These are phyloP conservation scores for Zalophus californianus DNA, from an alignment of 2,797 vertebrate species.

Conservation along the genomic window DNA sequence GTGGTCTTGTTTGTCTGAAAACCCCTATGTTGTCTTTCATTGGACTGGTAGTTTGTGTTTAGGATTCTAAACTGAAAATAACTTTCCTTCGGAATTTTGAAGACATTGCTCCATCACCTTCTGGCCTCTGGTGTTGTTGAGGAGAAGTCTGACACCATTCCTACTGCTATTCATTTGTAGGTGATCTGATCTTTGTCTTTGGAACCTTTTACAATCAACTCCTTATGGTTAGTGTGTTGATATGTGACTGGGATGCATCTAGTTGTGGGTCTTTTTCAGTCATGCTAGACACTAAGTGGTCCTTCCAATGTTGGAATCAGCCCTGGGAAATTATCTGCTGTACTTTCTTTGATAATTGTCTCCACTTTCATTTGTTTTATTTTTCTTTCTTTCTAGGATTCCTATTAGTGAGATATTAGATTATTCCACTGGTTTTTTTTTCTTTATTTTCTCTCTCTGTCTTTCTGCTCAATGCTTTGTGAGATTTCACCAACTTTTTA, in stretches of 20 bases:
- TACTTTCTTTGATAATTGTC: constrained; percentile 18
- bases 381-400: constrained; percentile 1
- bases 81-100: background rate
- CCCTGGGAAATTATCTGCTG: background rate
- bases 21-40: background rate
- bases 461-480: background rate
- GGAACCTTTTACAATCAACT: background rate
- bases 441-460: constrained; percentile 2
- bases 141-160: constrained; percentile 4
- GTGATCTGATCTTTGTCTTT: background rate
- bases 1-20: background rate
- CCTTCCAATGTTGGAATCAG: background rate
- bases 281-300: background rate
- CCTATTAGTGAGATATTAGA: background rate
- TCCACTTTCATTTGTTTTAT: background rate
- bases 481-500: constrained; percentile 46
- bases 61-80: background rate
- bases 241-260: background rate
- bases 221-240: background rate
- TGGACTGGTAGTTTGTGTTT: background rate
- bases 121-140: background rate
- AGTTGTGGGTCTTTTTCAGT: background rate
- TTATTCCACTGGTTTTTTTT: background rate
- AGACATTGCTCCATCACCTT: background rate
- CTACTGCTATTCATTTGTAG: background rate